phyloP scores from a whole-genome alignment of 2,113 vertebrate genomes.

The Ammospiza caudacuta region DNA sequence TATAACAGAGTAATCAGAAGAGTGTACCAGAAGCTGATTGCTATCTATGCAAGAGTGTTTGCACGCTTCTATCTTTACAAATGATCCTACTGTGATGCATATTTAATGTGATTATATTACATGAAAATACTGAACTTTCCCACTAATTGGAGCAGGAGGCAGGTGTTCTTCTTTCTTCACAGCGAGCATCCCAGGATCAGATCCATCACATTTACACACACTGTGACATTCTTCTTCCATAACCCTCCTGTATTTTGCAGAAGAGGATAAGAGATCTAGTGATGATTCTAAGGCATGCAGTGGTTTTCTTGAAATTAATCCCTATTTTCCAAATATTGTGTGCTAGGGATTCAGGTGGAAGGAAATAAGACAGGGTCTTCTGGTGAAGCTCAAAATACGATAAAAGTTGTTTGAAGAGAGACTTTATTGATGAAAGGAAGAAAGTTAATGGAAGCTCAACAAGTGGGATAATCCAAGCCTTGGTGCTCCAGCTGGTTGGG shows the following conservation, averaged over 20 bases:
- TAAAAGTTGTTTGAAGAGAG: neutral
- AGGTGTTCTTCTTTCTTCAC: neutral
- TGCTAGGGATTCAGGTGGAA: neutral
- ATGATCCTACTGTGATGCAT: neutral
- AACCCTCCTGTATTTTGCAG: neutral
- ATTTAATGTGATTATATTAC: neutral
- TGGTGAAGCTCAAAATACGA: neutral
- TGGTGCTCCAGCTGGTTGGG: neutral
- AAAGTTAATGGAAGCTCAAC: neutral
- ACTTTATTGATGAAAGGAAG: neutral
- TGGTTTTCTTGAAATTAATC: neutral
- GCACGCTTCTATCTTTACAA: neutral
- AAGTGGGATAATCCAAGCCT: neutral
- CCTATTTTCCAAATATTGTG: neutral
- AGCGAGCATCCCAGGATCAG: neutral
- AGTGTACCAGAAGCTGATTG: neutral
- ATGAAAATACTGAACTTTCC: neutral
- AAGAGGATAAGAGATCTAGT: neutral
- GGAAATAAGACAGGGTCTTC: neutral
- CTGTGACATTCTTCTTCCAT: neutral
- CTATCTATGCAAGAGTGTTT: neutral
- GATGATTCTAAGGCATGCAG: neutral
- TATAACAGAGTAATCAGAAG: neutral
- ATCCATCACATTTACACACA: neutral
- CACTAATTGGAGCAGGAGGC: neutral